Evolutionary conservation across 2,888 invertebrate genomes (phyloP).

Genomic region (Spisula subtruncata): DNA sequence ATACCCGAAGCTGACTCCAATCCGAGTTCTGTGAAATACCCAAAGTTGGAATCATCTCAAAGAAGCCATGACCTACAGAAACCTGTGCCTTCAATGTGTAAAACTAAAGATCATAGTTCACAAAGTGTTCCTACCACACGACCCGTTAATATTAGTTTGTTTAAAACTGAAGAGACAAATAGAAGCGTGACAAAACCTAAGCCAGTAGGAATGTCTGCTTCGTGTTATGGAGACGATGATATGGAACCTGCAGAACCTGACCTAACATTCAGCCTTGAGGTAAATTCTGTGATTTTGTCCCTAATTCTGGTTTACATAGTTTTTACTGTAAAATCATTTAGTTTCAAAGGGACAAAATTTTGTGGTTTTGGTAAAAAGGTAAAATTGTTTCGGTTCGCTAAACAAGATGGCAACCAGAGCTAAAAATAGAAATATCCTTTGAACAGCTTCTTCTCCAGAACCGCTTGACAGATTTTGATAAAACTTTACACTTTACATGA

Average conservation of each 20-base stretch:
- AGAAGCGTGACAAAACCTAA: neutral
- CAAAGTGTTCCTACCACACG: slow-evolving; percentile 19
- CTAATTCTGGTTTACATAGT: no score
- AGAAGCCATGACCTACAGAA: neutral
- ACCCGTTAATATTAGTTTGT: slow-evolving; percentile 46
- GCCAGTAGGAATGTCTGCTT: neutral
- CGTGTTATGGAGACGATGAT: neutral
- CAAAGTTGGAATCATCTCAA: neutral
- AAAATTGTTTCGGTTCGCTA: no score
- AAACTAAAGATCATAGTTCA: neutral
- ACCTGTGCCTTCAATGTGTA: neutral
- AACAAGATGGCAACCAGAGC: no score
- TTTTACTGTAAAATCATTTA: no score
- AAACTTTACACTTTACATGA: no score
- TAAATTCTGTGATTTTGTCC: slow-evolving; percentile 4
- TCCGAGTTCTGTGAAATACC: neutral
- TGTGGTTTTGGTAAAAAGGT: no score
- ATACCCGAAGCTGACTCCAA: neutral
- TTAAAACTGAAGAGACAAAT: slow-evolving; percentile 37
- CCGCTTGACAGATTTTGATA: no score
- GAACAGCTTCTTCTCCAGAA: no score
- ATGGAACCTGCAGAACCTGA: slow-evolving; percentile 57
- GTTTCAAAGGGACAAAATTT: no score
- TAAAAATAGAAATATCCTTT: no score
- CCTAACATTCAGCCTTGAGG: slow-evolving; percentile 63